Evolutionary conservation across 2,113 vertebrate species (phyloP).

Genomic region (Notechis scutatus): DNA sequence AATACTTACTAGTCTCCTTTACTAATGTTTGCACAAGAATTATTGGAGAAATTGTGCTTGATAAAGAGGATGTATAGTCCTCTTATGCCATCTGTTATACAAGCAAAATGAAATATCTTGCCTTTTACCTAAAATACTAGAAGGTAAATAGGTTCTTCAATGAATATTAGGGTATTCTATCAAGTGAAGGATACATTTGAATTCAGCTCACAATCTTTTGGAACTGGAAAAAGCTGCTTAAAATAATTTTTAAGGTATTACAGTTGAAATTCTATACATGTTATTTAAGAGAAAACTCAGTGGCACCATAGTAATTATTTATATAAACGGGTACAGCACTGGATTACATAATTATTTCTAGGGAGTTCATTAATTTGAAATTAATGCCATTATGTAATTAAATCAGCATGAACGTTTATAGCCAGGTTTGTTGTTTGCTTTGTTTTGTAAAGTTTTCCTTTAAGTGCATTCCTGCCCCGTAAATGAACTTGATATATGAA

Average conservation of each 20-base stretch:
- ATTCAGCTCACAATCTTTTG: background rate
- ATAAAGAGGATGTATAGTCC: background rate
- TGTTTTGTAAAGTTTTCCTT: background rate
- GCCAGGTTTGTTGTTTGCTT: background rate
- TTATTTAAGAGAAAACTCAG: background rate
- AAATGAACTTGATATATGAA: slow-evolving; percentile 7
- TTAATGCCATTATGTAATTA: slow-evolving; percentile 33
- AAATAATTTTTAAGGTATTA: background rate
- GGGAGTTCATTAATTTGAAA: background rate
- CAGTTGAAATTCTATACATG: background rate
- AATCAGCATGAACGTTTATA: slow-evolving; percentile 12
- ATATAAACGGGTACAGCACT: background rate
- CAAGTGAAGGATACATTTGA: background rate
- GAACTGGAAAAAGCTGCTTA: background rate
- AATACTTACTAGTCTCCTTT: background rate
- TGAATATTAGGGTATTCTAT: background rate
- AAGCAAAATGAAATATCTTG: background rate
- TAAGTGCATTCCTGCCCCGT: background rate
- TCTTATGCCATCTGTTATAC: background rate
- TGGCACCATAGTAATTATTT: background rate
- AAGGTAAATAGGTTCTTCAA: background rate
- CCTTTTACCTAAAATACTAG: background rate
- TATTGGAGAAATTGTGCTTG: background rate
- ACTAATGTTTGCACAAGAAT: background rate
- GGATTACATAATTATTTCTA: background rate